Evolutionary conservation across 2,113 vertebrate species (phyloP).

Genomic region (Lethenteron camtschaticum): DNA sequence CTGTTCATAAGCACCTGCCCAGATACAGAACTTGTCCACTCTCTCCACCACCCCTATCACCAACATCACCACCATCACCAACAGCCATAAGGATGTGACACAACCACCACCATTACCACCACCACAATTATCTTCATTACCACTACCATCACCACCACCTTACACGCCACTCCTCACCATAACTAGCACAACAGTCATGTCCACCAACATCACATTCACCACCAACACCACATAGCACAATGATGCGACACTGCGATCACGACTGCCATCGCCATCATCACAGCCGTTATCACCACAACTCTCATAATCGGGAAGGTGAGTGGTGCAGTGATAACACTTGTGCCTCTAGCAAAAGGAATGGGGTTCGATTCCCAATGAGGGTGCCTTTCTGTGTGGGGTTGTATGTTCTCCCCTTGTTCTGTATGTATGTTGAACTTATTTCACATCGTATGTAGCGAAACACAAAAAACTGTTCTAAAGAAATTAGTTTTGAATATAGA

Average conservation of each 20-base stretch:
- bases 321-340: too few relatives aligned
- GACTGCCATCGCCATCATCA: not conserved
- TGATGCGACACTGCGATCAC: not conserved
- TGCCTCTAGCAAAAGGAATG: too few relatives aligned
- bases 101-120: conserved; percentile 93
- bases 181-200: not conserved
- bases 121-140: conserved; percentile 66
- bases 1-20: too few relatives aligned
- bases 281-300: not conserved
- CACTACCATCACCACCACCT: conserved; percentile 1
- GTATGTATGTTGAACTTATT: too few relatives aligned
- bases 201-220: not conserved
- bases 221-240: not conserved
- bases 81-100: conserved; percentile 94
- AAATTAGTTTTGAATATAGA: too few relatives aligned
- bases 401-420: too few relatives aligned
- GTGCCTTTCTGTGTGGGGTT: too few relatives aligned
- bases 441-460: too few relatives aligned
- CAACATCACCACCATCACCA: conserved; percentile 62
- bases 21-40: too few relatives aligned
- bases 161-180: not conserved
- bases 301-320: not conserved
- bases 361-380: too few relatives aligned
- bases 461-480: too few relatives aligned
- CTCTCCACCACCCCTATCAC: too few relatives aligned